Evolutionary conservation across 2,888 invertebrate genomes (phyloP), one percentile per base, ranked within the genome.

Genomic region (Galeopsomyia nigrocyanea): DNA sequence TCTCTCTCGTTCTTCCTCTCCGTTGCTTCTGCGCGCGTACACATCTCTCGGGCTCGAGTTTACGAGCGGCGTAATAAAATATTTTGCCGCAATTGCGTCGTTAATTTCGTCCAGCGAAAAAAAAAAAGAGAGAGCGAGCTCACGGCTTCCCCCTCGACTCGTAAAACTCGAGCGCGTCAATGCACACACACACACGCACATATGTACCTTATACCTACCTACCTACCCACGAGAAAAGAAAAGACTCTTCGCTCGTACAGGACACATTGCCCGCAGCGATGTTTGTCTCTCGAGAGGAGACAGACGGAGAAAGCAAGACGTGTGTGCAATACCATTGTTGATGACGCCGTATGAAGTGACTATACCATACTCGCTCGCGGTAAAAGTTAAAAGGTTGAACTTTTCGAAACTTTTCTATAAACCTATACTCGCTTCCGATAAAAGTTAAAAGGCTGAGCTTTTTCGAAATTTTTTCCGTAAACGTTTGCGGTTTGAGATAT

Each of bases 81-180:
- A 71, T 60, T 68, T 68, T 64, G 46, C 69, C 66, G 71, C 66
- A 71, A 71, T 66, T 66, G 71, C 66, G 66, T 67, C 71, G 65
- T 73, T 73, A 68, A 73, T 65, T 73, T 64, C 50, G 58, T 31
- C 61, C 26, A 21, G 63, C 60, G 64, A 65, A 64, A 67, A 72
- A 71, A 58, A 19, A 21, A 39, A 7, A 71, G 39, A 46, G 22
- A 19, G 21, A 47, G 19, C 14, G 31, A 22, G 64, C 64, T 62
- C 16, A 17, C 49, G 19, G 31, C 60, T 53, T 66, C 63, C 71
- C 62, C 71, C 55, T 61, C 10, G 9, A 46, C 50, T 62, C 63
- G 57, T 63, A 63, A 64, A 67, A 72, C 21, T 60, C 53, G 53
- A 55, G 17, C 63, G 63, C 53, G 71, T 57, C 67, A 50, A 57